Evolutionary conservation across 2,797 vertebrate species (phyloP).

Genomic region (Hemibagrus guttatus): DNA sequence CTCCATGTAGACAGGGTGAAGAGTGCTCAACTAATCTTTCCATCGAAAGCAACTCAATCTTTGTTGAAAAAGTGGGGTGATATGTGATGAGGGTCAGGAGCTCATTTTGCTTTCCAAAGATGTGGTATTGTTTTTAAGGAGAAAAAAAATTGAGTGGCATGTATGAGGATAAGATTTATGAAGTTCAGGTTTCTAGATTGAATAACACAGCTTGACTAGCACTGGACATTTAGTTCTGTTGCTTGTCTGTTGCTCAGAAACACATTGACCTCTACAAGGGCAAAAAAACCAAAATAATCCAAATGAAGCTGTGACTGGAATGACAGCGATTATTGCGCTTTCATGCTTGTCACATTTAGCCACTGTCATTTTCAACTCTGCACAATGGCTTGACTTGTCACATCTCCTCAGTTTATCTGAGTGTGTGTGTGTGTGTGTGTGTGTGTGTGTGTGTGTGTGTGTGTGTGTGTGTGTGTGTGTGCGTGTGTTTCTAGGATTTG

Average conservation of each 20-base stretch:
- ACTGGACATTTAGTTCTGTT: not conserved
- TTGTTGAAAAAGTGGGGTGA: not conserved
- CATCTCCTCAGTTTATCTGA: not conserved
- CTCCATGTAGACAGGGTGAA: not conserved
- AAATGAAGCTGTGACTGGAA: constrained; percentile 5
- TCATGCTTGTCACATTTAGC: constrained; percentile 10
- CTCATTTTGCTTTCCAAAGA: not conserved
- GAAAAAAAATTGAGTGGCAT: not conserved
- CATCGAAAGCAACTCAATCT: not conserved
- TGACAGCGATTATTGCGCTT: constrained; percentile 14
- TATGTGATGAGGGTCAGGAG: not conserved
- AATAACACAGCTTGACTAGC: not conserved
- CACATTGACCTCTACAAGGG: not conserved
- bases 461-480: constrained; percentile 24
- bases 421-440: constrained; percentile 12
- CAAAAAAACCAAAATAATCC: constrained; percentile 14
- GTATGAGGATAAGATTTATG: not conserved
- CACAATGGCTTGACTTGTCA: constrained; percentile 14
- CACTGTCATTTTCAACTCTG: constrained; percentile 16
- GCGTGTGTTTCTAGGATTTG: not conserved
- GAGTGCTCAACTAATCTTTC: not conserved
- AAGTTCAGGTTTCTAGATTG: constrained; percentile 10
- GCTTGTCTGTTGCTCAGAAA: not conserved
- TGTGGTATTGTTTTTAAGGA: not conserved
- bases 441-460: constrained; percentile 9